phyloP scores from a whole-genome alignment of 1,140 invertebrate species.

The Andrena cerasifolii region DNA sequence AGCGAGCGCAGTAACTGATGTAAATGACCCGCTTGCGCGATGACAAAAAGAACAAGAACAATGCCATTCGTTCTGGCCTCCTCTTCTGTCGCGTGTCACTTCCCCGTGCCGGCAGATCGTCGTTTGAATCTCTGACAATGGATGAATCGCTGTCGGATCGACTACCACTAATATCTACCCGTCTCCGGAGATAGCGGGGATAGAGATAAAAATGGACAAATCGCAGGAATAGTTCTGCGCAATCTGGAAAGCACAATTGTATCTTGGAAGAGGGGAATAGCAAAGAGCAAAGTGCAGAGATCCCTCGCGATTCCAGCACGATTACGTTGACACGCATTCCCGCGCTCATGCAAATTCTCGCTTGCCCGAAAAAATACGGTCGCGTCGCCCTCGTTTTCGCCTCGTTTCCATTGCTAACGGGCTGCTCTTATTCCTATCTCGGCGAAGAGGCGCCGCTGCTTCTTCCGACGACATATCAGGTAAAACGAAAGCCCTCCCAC shows the following conservation, averaged over 20 bases:
- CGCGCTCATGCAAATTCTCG: neutral
- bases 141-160: slow-evolving; percentile 9
- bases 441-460: neutral
- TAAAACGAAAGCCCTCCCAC: slow-evolving; percentile 28
- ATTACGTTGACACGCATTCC: neutral
- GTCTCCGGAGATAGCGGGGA: no score
- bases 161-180: neutral
- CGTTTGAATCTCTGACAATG: slow-evolving; percentile 8
- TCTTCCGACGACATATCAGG: slow-evolving; percentile 33
- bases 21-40: slow-evolving; percentile 24
- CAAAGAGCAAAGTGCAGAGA: neutral
- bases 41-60: slow-evolving; percentile 35
- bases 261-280: no score
- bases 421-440: neutral
- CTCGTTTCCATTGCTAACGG: neutral
- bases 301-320: neutral
- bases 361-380: neutral
- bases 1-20: slow-evolving; percentile 3
- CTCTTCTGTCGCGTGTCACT: neutral
- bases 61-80: slow-evolving; percentile 14
- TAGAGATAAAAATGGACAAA: no score
- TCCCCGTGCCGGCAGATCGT: slow-evolving; percentile 7
- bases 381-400: slow-evolving; percentile 25
- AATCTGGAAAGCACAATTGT: no score
- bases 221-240: no score